These are phyloP conservation scores for Tetragonula clypearis DNA, from an alignment of 1,140 invertebrate genomes.

Conservation along the genomic window DNA sequence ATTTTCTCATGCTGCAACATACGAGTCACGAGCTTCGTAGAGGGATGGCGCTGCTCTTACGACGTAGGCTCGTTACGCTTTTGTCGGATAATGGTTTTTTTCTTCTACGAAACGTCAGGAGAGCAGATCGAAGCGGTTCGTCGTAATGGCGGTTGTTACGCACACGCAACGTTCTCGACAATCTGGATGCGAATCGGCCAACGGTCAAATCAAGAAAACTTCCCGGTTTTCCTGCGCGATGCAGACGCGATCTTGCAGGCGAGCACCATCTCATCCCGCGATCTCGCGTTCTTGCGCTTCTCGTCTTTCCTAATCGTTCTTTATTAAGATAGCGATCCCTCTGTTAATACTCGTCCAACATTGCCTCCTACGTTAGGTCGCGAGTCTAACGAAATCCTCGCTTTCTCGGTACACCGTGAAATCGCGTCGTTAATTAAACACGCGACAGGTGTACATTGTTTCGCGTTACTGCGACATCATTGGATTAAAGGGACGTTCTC, in stretches of 20 bases:
- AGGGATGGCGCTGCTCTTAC: background rate
- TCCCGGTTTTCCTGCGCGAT: background rate
- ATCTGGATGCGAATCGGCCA: slow-evolving; percentile 34
- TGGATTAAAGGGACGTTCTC: background rate
- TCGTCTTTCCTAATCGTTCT: background rate
- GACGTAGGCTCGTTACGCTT: slow-evolving; percentile 33
- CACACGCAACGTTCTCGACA: slow-evolving; percentile 48
- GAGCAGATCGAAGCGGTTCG: slow-evolving; percentile 47
- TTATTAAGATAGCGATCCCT: background rate
- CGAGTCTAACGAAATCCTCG: background rate
- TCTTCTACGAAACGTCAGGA: slow-evolving; percentile 35
- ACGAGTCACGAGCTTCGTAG: background rate
- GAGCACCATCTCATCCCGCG: background rate
- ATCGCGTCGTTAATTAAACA: slow-evolving; percentile 22
- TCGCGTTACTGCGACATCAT: background rate
- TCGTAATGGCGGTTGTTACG: slow-evolving; percentile 57
- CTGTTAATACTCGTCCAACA: background rate
- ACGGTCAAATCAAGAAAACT: slow-evolving; percentile 34
- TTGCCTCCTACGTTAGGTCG: background rate
- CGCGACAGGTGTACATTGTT: slow-evolving; percentile 1
- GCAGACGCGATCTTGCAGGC: background rate
- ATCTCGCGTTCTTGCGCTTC: background rate
- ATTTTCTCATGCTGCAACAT: background rate
- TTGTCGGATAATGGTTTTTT: slow-evolving; percentile 15
- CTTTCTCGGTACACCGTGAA: background rate